phyloP scores from a whole-genome alignment of 2,888 invertebrate genomes.

The Dasypolia templi region DNA sequence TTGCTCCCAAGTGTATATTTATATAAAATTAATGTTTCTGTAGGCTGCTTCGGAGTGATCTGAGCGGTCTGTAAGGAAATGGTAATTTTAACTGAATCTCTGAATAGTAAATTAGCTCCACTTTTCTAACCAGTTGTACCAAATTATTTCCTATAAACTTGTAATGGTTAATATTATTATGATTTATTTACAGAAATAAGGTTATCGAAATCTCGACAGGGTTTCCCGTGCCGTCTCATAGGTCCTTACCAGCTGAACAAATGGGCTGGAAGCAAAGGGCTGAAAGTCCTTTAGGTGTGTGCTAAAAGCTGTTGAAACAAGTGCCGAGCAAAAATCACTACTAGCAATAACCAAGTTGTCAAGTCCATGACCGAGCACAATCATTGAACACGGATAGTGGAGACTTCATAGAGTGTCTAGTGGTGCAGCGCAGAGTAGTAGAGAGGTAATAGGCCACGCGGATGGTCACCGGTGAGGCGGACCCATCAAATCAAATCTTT shows the following conservation, averaged over 20 bases:
- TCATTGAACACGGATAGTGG: conserved; percentile 11
- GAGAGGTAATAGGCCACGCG: too few relatives aligned
- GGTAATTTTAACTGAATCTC: not conserved
- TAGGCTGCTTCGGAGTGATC: not conserved
- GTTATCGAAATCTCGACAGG: not conserved
- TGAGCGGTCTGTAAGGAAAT: not conserved
- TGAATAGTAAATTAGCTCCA: not conserved
- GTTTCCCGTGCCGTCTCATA: conserved; percentile 2
- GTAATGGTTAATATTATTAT: not conserved
- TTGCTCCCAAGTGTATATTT: too few relatives aligned
- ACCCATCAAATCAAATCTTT: too few relatives aligned
- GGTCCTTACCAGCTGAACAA: conserved; percentile 57
- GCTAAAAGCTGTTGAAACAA: not conserved
- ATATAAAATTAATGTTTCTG: not conserved
- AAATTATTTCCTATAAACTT: not conserved
- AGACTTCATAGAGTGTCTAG: too few relatives aligned
- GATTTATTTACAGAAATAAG: conserved; percentile 16
- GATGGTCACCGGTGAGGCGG: too few relatives aligned
- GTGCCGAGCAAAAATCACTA: conserved; percentile 39
- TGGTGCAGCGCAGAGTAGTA: too few relatives aligned
- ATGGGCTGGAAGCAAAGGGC: conserved; percentile 27
- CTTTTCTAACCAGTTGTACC: not conserved
- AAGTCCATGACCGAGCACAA: conserved; percentile 24
- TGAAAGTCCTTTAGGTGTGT: conserved; percentile 66
- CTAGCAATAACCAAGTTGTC: conserved; percentile 18